Evolutionary conservation across 92 coral and sea anemone genomes (phyloP).

Genomic region (Porites divaricata): DNA sequence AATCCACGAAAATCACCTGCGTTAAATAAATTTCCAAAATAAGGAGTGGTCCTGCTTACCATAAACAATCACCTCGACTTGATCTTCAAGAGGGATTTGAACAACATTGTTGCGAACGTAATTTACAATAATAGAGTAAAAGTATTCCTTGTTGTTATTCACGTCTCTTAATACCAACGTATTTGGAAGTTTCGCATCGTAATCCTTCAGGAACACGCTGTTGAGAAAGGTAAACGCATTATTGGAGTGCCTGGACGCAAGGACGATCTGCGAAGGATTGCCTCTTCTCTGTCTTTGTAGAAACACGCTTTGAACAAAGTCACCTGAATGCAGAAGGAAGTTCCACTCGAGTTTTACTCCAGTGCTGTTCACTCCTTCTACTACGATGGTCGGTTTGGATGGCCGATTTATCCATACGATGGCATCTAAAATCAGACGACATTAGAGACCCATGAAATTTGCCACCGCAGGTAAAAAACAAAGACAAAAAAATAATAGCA

Average conservation of each 20-base stretch:
- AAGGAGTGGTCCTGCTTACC: background rate
- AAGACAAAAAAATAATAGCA: too few species aligned
- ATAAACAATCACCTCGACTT: background rate
- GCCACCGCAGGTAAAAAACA: background rate
- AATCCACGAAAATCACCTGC: too few species aligned
- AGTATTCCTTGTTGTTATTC: background rate
- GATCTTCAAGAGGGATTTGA: background rate
- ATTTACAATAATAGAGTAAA: background rate
- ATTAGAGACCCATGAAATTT: background rate
- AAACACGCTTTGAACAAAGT: background rate
- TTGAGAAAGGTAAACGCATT: background rate
- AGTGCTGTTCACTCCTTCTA: conserved; percentile 19
- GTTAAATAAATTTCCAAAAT: too few species aligned
- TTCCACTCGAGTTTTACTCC: conserved; percentile 1
- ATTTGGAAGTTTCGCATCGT: background rate
- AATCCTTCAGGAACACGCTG: background rate
- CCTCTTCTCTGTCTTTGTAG: background rate
- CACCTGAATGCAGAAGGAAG: background rate
- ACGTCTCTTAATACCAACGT: background rate
- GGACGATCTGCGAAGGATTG: background rate
- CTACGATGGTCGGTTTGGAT: background rate
- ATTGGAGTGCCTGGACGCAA: background rate
- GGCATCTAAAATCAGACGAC: background rate
- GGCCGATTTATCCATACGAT: background rate
- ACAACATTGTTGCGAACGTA: background rate